Percentiles rank a stretch among this genome's conserved stretches.
These are phyloP conservation scores for Autographa gamma DNA, from an alignment of 2,888 invertebrate genomes.

Conservation along the genomic window DNA sequence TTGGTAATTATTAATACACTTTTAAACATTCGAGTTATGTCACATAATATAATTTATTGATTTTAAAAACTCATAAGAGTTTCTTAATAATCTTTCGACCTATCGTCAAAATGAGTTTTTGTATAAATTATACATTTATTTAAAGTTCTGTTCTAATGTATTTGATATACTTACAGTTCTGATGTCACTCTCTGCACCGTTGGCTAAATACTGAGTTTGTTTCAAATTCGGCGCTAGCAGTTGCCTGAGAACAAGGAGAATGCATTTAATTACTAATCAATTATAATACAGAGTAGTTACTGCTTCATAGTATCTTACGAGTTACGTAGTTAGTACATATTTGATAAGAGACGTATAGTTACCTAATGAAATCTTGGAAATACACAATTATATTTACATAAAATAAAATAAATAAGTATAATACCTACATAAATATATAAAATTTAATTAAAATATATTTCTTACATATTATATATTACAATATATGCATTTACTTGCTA, in stretches of 20 bases:
- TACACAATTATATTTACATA: conserved; percentile 9
- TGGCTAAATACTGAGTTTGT: conserved; percentile 96
- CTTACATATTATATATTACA: too few species aligned
- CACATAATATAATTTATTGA: too few species aligned
- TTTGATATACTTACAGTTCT: conserved; percentile 91
- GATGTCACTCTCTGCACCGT: conserved; percentile 94
- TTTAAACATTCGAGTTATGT: too few species aligned
- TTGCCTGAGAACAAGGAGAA: conserved; percentile 90
- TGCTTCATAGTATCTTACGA: neutral
- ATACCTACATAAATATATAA: too few species aligned
- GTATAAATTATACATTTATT: too few species aligned
- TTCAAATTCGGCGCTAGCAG: conserved; percentile 97
- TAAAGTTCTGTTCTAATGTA: neutral
- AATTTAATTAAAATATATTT: too few species aligned
- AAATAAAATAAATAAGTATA: neutral
- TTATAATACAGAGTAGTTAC: neutral
- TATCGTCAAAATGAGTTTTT: too few species aligned
- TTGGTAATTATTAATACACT: too few species aligned
- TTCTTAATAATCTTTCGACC: too few species aligned
- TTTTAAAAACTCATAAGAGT: too few species aligned
- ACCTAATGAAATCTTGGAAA: neutral
- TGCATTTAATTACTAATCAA: neutral
- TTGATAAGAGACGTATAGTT: neutral
- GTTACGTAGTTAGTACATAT: neutral
- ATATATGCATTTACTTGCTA: too few species aligned